Base-by-base conservation (phyloP, 2,113 vertebrate genomes). In the Barnardius zonarius region DNA sequence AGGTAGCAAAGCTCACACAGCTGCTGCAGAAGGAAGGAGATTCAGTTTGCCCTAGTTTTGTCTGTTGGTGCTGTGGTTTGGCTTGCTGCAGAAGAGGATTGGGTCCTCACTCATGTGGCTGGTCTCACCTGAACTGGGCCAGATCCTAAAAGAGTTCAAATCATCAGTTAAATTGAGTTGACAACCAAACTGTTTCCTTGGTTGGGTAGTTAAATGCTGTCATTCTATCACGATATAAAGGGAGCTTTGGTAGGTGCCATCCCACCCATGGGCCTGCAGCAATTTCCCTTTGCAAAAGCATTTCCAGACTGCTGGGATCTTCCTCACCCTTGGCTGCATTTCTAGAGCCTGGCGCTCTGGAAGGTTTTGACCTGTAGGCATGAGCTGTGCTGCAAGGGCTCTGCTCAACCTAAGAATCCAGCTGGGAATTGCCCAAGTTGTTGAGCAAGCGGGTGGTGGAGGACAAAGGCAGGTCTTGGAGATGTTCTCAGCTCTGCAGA, bases 51-150 rank as follows among this genome's bases (percentile, higher is more conserved):
- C 49, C 39, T 93, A 91, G 90, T 82, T 96, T 73, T 93, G 51
- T 61, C 90, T 94, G 92, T 92, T 95, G 92, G 63, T 16, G 1
- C 4, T 95, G 92, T 94, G 93, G 92, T 96, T 96, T 95, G 62
- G 62, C 49, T 81, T 90, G 88, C 55, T 90, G 55, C 67, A 22
- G 33, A 20, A 76, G 80, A 78, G 77, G 25, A 86, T 96, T 69
- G 13, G 22, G 22, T 81, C 43, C 88, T 74, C 55, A 2, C 41
- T 52, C 19, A 0, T 67, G 79, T 46, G 69, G 66, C 52, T 57
- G 33, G 4, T 54, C 51, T 89, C 39, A 77, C 64, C 76, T 95
- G 90, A 92, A 86, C 54, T 10, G 43, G 48, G 73, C 61, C 39
- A 55, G 66, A 82, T 84, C 51, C 57, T 81, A 48, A 73, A 37